These are phyloP conservation scores for Synodontis membranacea DNA, from an alignment of 2,113 vertebrate genomes.

Conservation along the genomic window DNA sequence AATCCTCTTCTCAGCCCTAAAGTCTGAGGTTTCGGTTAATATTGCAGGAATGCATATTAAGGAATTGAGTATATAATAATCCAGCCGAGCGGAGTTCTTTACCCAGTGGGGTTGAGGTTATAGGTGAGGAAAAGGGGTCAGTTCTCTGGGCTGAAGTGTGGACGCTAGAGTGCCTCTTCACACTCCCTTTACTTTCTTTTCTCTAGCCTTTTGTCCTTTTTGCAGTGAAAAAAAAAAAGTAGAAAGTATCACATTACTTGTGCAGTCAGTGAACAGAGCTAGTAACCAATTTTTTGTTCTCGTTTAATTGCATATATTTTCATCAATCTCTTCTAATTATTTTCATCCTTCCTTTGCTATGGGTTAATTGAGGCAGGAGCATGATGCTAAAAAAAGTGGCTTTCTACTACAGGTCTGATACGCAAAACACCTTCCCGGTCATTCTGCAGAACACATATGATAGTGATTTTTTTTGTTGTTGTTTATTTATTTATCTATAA, in stretches of 20 bases:
- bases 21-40: conserved; percentile 18
- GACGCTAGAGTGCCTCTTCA: background rate
- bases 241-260: conserved; percentile 17
- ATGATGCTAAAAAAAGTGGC: background rate
- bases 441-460: no score
- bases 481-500: background rate
- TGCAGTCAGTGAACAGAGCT: background rate
- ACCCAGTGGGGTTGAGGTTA: background rate
- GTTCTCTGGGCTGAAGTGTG: background rate
- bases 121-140: background rate
- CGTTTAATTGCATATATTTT: background rate
- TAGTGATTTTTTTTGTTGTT: background rate
- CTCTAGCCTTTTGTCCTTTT: background rate
- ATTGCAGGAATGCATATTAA: background rate
- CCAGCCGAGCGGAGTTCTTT: background rate
- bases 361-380: background rate
- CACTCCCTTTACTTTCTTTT: background rate
- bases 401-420: background rate
- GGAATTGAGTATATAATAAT: background rate
- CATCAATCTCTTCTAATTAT: no score
- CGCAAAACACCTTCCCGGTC: background rate
- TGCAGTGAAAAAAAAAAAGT: background rate
- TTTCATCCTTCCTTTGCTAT: background rate
- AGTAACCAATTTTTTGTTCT: background rate
- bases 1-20: background rate